Evolutionary conservation across 2,797 vertebrate species (phyloP), one percentile per base, ranked within the genome.

Genomic region (Malurus splendens): DNA sequence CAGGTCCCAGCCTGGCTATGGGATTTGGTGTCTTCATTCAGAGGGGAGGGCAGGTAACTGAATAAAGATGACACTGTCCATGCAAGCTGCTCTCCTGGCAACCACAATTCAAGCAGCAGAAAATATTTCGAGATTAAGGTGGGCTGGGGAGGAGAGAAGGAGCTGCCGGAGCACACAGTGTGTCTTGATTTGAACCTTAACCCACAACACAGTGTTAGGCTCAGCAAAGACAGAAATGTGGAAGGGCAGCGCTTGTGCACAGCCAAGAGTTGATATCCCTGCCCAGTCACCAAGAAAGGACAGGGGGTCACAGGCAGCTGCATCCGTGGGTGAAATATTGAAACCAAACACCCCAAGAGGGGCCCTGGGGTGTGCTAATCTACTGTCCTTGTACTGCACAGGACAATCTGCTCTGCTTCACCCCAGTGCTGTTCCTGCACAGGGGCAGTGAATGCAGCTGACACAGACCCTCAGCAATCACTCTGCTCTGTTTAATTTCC

Each of bases 1-100:
- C 3, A 0, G n/a, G 54, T 56, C 67, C 57, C 68, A 75, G 89
- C 65, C 78, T 51, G 47, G 22, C 86, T 45, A 8, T 6, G 7
- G 51, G 54, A 33, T 82, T 89, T 75, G 68, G 44, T 62, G 38
- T 75, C 75, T 87, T 90, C 62, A 39, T 52, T 80, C 44, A 24
- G 71, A 67, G 75, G 78, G 47, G 55, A 61, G 19, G 77, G 72
- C 42, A 88, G 75, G 65, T 42, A 80, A 50, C 48, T n/a, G 72
- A 87, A 33, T 62, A 75, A 76, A 57, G 38, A 89, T 17, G 24
- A n/a, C 30, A 45, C 66, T 44, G 77, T 62, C 82, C 76, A 27
- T 6, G 9, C 33, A 59, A 75, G 41, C 55, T 61, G 66, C 61
- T 85, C 51, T 81, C 70, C 27, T 87, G 79, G 75, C 78, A 94